Evolutionary conservation across 2,888 invertebrate species (phyloP).

Genomic region (Noctua fimbriata): DNA sequence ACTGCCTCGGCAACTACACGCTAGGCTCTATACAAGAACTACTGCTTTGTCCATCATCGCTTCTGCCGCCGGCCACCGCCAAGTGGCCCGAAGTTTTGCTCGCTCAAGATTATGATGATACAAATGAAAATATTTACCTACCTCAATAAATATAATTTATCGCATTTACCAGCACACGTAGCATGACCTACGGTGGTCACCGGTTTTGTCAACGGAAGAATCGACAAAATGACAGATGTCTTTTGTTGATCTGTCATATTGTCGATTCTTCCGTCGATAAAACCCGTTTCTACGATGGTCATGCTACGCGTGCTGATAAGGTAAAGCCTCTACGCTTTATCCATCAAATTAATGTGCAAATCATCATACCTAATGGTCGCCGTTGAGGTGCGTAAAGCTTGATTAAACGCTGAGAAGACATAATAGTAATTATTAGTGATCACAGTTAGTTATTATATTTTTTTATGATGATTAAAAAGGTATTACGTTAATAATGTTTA

Average conservation of each 20-base stretch:
- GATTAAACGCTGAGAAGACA: neutral
- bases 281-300: no score
- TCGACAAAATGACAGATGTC: no score
- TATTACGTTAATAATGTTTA: constrained; percentile 42
- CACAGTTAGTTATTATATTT: constrained; percentile 21
- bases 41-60: constrained; percentile 80
- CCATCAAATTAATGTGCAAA: constrained; percentile 1
- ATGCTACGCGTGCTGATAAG: neutral
- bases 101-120: constrained; percentile 72
- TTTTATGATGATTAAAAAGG: constrained; percentile 10
- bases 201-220: no score
- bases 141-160: constrained; percentile 26
- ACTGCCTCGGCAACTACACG: constrained; percentile 83
- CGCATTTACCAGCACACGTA: constrained; percentile 10
- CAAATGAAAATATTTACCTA: constrained; percentile 2
- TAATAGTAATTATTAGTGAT: constrained; percentile 25
- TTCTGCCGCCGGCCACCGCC: constrained; percentile 73
- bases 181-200: no score
- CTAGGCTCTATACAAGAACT: constrained; percentile 78
- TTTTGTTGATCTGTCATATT: no score
- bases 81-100: constrained; percentile 79
- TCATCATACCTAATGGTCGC: neutral
- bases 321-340: constrained; percentile 15
- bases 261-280: no score
- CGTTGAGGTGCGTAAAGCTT: constrained; percentile 1